Evolutionary conservation across 2,797 vertebrate species (phyloP).

Genomic region (Masticophis lateralis): DNA sequence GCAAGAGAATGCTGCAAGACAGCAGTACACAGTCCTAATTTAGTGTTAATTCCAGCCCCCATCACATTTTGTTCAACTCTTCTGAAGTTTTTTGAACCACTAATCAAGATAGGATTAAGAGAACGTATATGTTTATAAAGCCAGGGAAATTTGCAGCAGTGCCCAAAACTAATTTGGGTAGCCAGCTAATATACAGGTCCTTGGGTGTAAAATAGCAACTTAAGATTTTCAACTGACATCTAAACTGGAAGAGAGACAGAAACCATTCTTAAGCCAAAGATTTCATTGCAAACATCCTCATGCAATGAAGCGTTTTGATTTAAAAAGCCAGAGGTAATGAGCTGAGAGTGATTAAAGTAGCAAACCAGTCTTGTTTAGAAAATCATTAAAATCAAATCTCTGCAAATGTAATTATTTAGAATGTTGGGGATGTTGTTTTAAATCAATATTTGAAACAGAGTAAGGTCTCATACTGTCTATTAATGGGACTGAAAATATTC

Average conservation of each 20-base stretch:
- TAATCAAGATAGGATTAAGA: conserved; percentile 26
- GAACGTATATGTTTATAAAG: conserved; percentile 23
- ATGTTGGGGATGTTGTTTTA: background rate
- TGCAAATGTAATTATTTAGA: background rate
- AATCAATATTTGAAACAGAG: background rate
- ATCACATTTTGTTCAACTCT: background rate
- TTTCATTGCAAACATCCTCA: conserved; percentile 3
- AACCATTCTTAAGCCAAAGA: background rate
- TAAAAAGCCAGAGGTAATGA: background rate
- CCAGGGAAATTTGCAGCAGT: background rate
- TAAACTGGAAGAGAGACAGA: conserved; percentile 31
- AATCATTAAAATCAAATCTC: conserved; percentile 3
- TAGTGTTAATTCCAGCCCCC: background rate
- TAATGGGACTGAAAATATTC: conserved; percentile 12
- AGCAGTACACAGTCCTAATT: background rate
- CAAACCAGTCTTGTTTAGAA: conserved; percentile 1
- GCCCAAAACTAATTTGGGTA: background rate
- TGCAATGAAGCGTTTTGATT: background rate
- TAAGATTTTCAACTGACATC: background rate
- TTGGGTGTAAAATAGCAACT: conserved; percentile 5
- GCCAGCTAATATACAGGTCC: background rate
- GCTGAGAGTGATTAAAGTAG: conserved; percentile 11
- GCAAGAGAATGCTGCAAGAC: background rate
- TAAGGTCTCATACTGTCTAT: background rate
- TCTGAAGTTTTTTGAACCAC: conserved; percentile 13